Evolutionary conservation across 2,797 vertebrate genomes (phyloP).

Genomic region (Morus bassanus): DNA sequence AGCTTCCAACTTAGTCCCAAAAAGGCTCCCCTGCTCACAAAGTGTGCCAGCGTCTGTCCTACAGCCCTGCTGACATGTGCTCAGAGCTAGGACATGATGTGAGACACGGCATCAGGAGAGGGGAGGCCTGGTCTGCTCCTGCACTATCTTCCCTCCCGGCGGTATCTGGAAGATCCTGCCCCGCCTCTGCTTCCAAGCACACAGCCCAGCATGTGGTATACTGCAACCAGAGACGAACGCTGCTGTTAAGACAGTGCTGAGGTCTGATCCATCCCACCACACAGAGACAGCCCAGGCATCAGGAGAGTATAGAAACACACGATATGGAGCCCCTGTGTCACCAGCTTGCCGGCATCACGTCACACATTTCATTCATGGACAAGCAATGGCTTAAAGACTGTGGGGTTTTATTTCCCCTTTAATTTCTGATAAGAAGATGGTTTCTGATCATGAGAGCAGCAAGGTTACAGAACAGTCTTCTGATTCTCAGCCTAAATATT

Average conservation of each 20-base stretch:
- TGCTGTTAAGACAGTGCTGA: background rate
- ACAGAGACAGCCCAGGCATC: background rate
- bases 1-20: background rate
- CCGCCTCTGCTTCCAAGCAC: background rate
- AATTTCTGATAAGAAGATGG: background rate
- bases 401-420: background rate
- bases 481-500: background rate
- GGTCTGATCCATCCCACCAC: background rate
- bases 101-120: background rate
- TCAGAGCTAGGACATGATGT: background rate
- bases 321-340: background rate
- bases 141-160: background rate
- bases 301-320: background rate
- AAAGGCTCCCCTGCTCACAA: background rate
- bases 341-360: background rate
- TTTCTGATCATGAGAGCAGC: background rate
- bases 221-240: background rate
- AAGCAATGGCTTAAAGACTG: background rate
- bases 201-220: background rate
- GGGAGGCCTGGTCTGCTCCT: background rate
- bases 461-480: background rate
- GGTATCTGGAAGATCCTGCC: background rate
- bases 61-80: background rate
- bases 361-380: background rate
- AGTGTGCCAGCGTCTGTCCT: fast-evolving